Evolutionary conservation across 1,140 invertebrate species (phyloP).

Genomic region (Theocolax elegans): DNA sequence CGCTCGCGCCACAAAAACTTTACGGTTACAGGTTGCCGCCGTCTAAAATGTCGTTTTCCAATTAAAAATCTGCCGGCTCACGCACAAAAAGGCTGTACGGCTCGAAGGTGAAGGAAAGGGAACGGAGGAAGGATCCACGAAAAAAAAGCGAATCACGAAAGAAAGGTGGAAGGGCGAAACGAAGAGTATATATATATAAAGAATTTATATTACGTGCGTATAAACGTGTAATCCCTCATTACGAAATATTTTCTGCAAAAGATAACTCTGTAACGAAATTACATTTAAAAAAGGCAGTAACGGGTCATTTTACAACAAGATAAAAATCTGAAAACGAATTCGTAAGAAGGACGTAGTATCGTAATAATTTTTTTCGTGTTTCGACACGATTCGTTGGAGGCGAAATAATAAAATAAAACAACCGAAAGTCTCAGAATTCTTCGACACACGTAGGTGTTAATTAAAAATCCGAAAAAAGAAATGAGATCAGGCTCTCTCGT

Average conservation of each 20-base stretch:
- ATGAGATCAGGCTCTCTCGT: slow-evolving; percentile 1
- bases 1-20: not conserved
- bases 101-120: not conserved
- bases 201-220: too few relatives aligned
- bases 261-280: too few relatives aligned
- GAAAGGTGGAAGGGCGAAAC: slow-evolving; percentile 12
- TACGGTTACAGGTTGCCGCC: slow-evolving; percentile 13
- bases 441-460: slow-evolving; percentile 13
- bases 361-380: slow-evolving; percentile 1
- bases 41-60: slow-evolving; percentile 41
- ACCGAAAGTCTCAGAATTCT: not conserved
- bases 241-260: too few relatives aligned
- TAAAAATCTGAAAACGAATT: too few relatives aligned
- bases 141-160: slow-evolving; percentile 16
- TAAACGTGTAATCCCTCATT: too few relatives aligned
- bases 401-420: not conserved
- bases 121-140: not conserved
- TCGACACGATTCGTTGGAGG: not conserved
- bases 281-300: too few relatives aligned
- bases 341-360: too few relatives aligned
- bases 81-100: slow-evolving; percentile 13
- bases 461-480: slow-evolving; percentile 31
- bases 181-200: too few relatives aligned
- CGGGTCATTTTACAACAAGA: too few relatives aligned
- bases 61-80: slow-evolving; percentile 43